A percentile compares a stretch with the other conserved stretches of the same genome.
Evolutionary conservation across 1,140 invertebrate species (phyloP).

Genomic region (Orius insidiosus): DNA sequence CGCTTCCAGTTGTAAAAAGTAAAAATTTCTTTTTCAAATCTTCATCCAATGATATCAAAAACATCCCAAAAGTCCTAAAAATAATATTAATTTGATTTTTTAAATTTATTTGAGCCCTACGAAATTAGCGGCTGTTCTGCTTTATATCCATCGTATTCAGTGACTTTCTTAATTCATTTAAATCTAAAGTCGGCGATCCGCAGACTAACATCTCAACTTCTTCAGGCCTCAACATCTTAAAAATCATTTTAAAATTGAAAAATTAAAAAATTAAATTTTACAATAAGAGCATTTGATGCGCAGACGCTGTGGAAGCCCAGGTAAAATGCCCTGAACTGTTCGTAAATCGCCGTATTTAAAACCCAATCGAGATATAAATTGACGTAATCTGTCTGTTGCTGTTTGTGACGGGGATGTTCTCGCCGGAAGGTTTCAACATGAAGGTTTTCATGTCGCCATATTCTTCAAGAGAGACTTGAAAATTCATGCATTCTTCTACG

Average conservation of each 20-base stretch:
- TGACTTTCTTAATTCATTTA: constrained; percentile 42
- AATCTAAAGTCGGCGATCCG: constrained; percentile 40
- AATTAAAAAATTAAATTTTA: constrained; percentile 21
- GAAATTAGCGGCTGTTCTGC: constrained; percentile 35
- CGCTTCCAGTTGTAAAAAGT: constrained; percentile 46
- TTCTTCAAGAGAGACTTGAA: constrained; percentile 41
- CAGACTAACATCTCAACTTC: constrained; percentile 52
- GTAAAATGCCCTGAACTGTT: constrained; percentile 48
- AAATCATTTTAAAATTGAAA: too few relatives aligned
- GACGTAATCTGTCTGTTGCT: constrained; percentile 41
- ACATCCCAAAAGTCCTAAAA: constrained; percentile 45
- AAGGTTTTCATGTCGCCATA: constrained; percentile 37
- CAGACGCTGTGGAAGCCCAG: constrained; percentile 51
- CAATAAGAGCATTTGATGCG: constrained; percentile 48
- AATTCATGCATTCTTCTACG: constrained; percentile 44
- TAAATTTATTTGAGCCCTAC: constrained; percentile 28
- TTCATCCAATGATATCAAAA: constrained; percentile 30
- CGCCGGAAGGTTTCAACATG: constrained; percentile 37
- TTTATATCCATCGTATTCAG: constrained; percentile 44
- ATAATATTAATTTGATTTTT: neutral
- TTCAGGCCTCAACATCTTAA: constrained; percentile 45
- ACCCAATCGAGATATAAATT: constrained; percentile 44
- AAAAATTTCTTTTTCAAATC: constrained; percentile 43
- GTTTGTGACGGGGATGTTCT: constrained; percentile 34
- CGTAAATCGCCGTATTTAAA: constrained; percentile 42